These are phyloP conservation scores for Palythoa grandis DNA, from an alignment of 92 coral and sea anemone species.

Conservation along the genomic window DNA sequence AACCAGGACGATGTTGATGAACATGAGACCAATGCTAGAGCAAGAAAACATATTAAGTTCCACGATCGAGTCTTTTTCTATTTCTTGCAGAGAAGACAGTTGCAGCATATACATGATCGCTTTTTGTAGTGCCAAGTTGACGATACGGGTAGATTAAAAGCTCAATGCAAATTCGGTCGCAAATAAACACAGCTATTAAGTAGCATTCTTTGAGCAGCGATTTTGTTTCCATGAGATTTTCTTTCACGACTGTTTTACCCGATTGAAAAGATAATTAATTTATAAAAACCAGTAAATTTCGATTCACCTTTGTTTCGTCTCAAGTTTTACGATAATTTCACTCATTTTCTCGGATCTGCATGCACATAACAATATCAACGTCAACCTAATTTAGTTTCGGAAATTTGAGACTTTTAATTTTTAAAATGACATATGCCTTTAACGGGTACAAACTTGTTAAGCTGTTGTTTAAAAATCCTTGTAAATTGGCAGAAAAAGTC, in stretches of 20 bases:
- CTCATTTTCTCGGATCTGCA: too few relatives aligned
- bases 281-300: neutral
- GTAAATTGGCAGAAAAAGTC: too few relatives aligned
- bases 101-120: neutral
- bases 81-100: neutral
- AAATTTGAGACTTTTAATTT: too few relatives aligned
- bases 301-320: too few relatives aligned
- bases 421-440: too few relatives aligned
- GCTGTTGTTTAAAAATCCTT: too few relatives aligned
- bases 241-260: neutral
- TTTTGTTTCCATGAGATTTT: slow-evolving; percentile 23
- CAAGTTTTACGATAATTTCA: too few relatives aligned
- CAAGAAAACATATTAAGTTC: slow-evolving; percentile 23
- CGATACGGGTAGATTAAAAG: neutral
- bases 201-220: neutral
- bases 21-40: slow-evolving; percentile 7
- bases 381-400: too few relatives aligned
- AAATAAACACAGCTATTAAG: neutral
- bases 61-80: slow-evolving; percentile 1
- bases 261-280: neutral
- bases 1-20: slow-evolving; percentile 19
- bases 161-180: slow-evolving; percentile 2
- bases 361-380: too few relatives aligned
- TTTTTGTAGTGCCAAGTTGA: neutral
- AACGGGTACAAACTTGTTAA: too few relatives aligned